Percentiles rank a stretch among this genome's conserved stretches.
Conservation (phyloP, 2,888 invertebrate species). For the Strigamia transsilvanica region DNA sequence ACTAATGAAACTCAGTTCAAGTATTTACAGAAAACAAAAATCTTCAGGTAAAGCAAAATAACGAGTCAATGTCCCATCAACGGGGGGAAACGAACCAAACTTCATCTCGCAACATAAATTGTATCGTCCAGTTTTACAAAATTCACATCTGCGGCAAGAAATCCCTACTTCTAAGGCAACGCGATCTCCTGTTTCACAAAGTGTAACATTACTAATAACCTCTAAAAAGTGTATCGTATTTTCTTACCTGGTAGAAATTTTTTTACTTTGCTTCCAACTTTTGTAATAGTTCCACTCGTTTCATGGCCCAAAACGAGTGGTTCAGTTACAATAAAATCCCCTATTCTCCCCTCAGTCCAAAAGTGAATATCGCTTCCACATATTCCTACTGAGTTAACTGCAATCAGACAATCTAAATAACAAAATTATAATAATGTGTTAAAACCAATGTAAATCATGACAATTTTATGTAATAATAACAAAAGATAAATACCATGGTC, state of each 20-base stretch:
- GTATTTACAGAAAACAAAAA: constrained; percentile 68
- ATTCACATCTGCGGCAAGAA: constrained; percentile 82
- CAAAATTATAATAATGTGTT: too few species aligned
- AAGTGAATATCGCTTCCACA: constrained; percentile 96
- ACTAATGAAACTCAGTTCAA: too few species aligned
- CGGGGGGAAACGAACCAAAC: constrained; percentile 96
- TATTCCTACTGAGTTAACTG: constrained; percentile 94
- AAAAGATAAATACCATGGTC: constrained; percentile 73
- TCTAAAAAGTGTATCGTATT: neutral
- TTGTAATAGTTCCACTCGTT: constrained; percentile 70
- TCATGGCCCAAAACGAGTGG: constrained; percentile 98
- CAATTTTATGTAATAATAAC: constrained; percentile 57
- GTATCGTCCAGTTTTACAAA: constrained; percentile 88
- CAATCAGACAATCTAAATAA: constrained; percentile 80
- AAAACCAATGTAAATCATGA: too few species aligned
- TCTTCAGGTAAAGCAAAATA: constrained; percentile 84
- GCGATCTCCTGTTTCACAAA: constrained; percentile 74
- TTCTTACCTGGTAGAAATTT: constrained; percentile 68
- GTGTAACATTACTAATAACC: too few species aligned
- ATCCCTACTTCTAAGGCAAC: constrained; percentile 96
- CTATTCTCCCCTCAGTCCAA: constrained; percentile 83
- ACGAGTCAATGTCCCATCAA: constrained; percentile 85
- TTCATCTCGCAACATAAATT: constrained; percentile 86
- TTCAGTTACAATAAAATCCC: constrained; percentile 81
- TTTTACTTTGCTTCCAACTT: constrained; percentile 73